Percentiles rank a stretch among this genome's conserved stretches.
Evolutionary conservation across 2,797 vertebrate genomes (phyloP).

Genomic region (Diplodus puntazzo): DNA sequence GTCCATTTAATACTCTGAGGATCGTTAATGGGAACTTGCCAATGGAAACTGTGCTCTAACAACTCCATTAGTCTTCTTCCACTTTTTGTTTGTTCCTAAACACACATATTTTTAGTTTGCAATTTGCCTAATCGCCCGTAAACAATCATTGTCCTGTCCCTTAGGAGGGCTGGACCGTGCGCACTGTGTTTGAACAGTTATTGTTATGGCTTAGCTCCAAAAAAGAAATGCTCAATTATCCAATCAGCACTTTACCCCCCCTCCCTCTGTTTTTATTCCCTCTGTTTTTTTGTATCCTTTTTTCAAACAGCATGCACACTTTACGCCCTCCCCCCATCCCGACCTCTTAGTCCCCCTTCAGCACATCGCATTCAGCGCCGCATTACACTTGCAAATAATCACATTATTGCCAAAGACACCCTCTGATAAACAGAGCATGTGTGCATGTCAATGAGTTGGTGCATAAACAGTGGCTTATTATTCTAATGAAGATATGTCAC

Average conservation of each 20-base stretch:
- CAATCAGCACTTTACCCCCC: slow-evolving; percentile 48
- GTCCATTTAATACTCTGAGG: slow-evolving; percentile 59
- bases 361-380: slow-evolving; percentile 43
- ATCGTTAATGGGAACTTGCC: slow-evolving; percentile 58
- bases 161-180: slow-evolving; percentile 55
- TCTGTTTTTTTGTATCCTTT: slow-evolving; percentile 31
- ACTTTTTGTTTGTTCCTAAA: slow-evolving; percentile 66
- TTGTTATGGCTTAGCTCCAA: slow-evolving; percentile 61
- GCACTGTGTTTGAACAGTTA: slow-evolving; percentile 44
- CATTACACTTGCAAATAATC: slow-evolving; percentile 80
- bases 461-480: slow-evolving; percentile 70
- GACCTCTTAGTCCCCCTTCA: slow-evolving; percentile 13
- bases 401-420: slow-evolving; percentile 69
- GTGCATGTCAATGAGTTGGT: slow-evolving; percentile 60
- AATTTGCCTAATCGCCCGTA: slow-evolving; percentile 72
- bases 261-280: slow-evolving; percentile 14
- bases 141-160: slow-evolving; percentile 65
- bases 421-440: slow-evolving; percentile 64
- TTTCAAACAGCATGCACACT: slow-evolving; percentile 27
- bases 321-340: background rate
- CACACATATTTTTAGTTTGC: slow-evolving; percentile 67
- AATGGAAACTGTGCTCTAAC: slow-evolving; percentile 54
- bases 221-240: slow-evolving; percentile 65
- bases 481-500: slow-evolving; percentile 77
- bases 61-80: slow-evolving; percentile 65